phyloP scores from a whole-genome alignment of 2,113 vertebrate species.

The Pseudopodoces humilis region DNA sequence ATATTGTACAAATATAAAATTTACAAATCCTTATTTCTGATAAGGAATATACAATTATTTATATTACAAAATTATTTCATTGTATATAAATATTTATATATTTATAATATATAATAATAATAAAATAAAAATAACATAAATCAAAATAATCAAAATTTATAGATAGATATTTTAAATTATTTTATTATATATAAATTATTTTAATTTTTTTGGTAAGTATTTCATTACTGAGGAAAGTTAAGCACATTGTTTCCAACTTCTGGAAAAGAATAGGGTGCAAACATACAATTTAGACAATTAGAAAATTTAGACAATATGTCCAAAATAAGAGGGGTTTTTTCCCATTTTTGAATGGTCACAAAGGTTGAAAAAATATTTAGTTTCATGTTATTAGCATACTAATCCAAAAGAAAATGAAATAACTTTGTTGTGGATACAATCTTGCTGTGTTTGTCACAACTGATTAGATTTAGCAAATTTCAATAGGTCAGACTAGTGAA shows the following conservation, averaged over 20 bases:
- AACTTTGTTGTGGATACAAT: neutral
- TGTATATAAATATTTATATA: too few relatives aligned
- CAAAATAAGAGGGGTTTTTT: neutral
- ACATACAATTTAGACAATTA: too few relatives aligned
- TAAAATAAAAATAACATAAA: too few relatives aligned
- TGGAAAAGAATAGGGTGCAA: neutral
- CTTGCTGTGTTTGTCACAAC: neutral
- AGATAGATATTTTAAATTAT: too few relatives aligned
- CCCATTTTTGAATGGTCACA: neutral
- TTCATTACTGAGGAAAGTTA: neutral
- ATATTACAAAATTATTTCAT: too few relatives aligned
- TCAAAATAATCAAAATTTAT: too few relatives aligned
- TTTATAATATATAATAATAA: too few relatives aligned
- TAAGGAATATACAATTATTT: neutral
- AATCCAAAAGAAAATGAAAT: neutral
- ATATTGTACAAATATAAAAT: too few relatives aligned
- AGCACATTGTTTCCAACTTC: neutral
- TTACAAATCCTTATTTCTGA: neutral
- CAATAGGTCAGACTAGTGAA: neutral
- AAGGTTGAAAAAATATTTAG: neutral
- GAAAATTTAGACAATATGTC: neutral
- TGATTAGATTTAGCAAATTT: neutral
- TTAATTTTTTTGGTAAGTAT: neutral
- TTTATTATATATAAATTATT: neutral
- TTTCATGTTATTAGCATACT: neutral